phyloP scores from a whole-genome alignment of 2,113 vertebrate genomes.

The Alosa alosa region DNA sequence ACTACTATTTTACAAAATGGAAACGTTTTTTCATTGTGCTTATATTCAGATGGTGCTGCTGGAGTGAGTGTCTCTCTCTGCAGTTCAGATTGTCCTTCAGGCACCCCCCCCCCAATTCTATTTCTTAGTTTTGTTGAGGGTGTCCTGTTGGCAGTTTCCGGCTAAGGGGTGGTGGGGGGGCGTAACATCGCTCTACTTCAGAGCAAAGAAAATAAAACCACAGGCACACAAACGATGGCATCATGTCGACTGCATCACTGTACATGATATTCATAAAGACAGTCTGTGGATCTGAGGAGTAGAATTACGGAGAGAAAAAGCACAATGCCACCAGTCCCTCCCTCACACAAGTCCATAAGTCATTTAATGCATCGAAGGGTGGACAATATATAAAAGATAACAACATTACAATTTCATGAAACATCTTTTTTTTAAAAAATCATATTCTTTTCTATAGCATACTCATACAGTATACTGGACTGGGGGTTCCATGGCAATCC shows the following conservation, averaged over 20 bases:
- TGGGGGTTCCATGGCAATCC: background rate
- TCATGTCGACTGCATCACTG: constrained; percentile 26
- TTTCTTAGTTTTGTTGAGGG: constrained; percentile 40
- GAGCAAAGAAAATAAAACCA: constrained; percentile 46
- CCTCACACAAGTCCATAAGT: constrained; percentile 34
- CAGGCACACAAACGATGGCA: constrained; percentile 52
- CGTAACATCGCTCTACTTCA: constrained; percentile 46
- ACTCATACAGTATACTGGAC: background rate
- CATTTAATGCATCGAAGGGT: constrained; percentile 54
- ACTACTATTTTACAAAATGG: constrained; percentile 62
- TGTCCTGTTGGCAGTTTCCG: constrained; percentile 63
- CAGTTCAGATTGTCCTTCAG: constrained; percentile 23
- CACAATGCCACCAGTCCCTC: background rate
- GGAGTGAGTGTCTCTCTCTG: constrained; percentile 31
- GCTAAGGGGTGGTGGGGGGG: constrained; percentile 46
- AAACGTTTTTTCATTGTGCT: constrained; percentile 65
- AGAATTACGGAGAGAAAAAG: background rate
- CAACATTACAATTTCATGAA: constrained; percentile 30
- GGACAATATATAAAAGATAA: constrained; percentile 44
- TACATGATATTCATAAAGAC: constrained; percentile 49
- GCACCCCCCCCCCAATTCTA: constrained; percentile 1
- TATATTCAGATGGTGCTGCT: constrained; percentile 50
- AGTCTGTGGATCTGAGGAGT: constrained; percentile 15
- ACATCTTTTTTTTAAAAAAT: background rate
- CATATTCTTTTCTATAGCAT: background rate